Evolutionary conservation across 2,888 invertebrate genomes (phyloP), one percentile per base, ranked within the genome.

Genomic region (Gymnosoma rotundatum): DNA sequence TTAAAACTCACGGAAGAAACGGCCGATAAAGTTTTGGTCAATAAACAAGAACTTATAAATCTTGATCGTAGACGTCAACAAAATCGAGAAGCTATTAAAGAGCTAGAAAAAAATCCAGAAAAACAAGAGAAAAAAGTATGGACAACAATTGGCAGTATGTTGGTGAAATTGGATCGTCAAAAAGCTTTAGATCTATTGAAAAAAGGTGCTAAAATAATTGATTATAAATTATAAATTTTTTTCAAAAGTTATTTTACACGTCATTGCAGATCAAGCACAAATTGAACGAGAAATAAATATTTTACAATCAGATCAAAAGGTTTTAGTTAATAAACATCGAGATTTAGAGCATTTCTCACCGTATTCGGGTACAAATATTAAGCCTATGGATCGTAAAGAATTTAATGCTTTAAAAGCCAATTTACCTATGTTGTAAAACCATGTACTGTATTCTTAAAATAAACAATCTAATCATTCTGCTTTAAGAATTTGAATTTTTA

Each of bases 91-190:
- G 92, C 92, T 1, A 83, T 93, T 38, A 88, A 92, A 3, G 87
- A 90, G 21, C 76, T 91, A 0, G 89, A 90, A 21, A 92, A 92
- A 72, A 87, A 80, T 18, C 25, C 61, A 0, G 69, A 38, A 16
- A 60, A 78, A 0, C 85, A 89, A 16, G 89, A 91, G 8, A 88
- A 88, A 25, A 93, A 92, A 83, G 87, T 90, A 10, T 92, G 92
- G 92, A 91, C 90, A 9, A 91, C 92, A 5, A 86, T 92, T 20
- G 92, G 92, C 9, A 91, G 91, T 76, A 90, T 92, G 87, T 72
- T 92, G 60, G 87, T 92, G 0, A 92, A 92, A 87, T 83, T 92
- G 87, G 86, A 89, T 18, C 84, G 87, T 1, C 82, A 86, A 0
- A 89, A 88, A 20, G 92, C 92, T 2, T 72, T 91, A n/a, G 87